phyloP scores from a whole-genome alignment of 2,888 invertebrate genomes.

The Cephus rjabovi region DNA sequence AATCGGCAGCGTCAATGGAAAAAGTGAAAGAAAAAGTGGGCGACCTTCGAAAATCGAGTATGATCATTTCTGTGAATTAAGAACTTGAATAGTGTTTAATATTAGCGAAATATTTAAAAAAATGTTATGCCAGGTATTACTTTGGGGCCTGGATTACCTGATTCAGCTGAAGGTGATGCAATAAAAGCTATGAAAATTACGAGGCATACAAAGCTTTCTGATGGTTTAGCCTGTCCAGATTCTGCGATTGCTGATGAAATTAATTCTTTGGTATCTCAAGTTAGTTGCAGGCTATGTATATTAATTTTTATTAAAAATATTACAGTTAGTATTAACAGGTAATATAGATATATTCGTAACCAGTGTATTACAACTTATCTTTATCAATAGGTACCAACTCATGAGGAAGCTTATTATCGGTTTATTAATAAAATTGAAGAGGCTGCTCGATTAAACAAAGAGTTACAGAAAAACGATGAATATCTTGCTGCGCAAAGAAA shows the following conservation, averaged over 20 bases:
- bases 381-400: not conserved
- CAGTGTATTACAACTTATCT: not conserved
- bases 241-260: not conserved
- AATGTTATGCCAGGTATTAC: constrained; percentile 6
- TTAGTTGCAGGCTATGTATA: not conserved
- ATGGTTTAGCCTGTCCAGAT: not conserved
- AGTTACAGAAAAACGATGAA: constrained; percentile 2
- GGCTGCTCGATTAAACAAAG: constrained; percentile 3
- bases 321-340: not conserved
- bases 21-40: constrained; percentile 13
- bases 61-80: not conserved
- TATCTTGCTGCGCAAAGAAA: not conserved
- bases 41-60: constrained; percentile 10
- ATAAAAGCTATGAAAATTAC: constrained; percentile 10
- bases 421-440: constrained; percentile 10
- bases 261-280: not conserved
- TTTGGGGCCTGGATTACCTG: constrained; percentile 8
- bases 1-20: constrained; percentile 1
- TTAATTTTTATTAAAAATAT: not conserved
- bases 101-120: not conserved
- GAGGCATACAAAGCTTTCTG: not conserved
- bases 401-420: constrained; percentile 8
- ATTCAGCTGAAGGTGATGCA: constrained; percentile 6
- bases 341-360: not conserved
- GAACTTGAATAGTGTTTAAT: not conserved